A percentile compares a stretch with the other conserved stretches of the same genome.
Conservation (phyloP, 2,797 vertebrate species). For the Threskiornis aethiopicus region DNA sequence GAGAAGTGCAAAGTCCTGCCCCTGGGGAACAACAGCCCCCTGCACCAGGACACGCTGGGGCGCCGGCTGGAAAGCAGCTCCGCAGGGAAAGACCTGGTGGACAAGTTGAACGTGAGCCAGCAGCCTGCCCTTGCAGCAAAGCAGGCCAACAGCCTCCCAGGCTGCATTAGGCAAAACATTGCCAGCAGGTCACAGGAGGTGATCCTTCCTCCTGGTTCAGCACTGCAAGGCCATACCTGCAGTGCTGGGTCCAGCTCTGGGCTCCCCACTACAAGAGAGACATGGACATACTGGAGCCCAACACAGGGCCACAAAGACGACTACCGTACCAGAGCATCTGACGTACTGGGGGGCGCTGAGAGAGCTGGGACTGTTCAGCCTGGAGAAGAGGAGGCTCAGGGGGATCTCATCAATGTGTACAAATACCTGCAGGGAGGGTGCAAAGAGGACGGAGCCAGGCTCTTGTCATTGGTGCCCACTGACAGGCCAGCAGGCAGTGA, state of each 20-base stretch:
- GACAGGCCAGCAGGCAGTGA: background rate
- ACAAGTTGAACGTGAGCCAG: background rate
- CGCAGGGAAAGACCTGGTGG: background rate
- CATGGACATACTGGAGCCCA: background rate
- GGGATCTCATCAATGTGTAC: background rate
- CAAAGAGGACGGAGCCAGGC: too few species aligned
- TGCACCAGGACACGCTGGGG: background rate
- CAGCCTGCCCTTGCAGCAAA: background rate
- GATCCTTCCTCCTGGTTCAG: background rate
- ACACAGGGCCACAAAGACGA: background rate
- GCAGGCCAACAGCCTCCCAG: background rate
- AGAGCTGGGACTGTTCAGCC: background rate
- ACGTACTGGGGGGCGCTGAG: too few species aligned
- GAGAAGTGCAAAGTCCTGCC: background rate
- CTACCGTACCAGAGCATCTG: background rate
- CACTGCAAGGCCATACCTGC: rapidly evolving
- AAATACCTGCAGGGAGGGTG: background rate
- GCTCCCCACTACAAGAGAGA: background rate
- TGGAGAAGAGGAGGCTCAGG: background rate
- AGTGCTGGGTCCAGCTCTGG: background rate
- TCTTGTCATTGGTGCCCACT: background rate
- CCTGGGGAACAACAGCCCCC: background rate
- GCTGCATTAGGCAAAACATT: background rate
- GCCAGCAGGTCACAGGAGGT: too few species aligned
- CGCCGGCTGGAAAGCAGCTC: background rate